Base-by-base conservation (phyloP, 23 tunicate genomes). In the Halocynthia roretzi region DNA sequence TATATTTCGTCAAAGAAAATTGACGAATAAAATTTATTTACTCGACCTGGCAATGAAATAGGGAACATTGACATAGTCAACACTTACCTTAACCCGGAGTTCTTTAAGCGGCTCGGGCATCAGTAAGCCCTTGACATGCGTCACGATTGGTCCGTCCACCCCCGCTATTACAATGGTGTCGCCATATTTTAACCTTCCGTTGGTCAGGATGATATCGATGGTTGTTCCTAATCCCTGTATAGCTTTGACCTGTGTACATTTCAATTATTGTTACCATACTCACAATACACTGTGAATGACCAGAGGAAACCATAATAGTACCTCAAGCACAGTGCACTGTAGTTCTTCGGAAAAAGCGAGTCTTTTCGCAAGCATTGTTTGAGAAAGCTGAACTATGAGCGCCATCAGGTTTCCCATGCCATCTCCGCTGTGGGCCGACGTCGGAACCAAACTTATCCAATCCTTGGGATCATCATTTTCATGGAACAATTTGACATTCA, bases 401-500 rank as follows among this genome's bases (percentile, higher is more conserved):
- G 98, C 98, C 77, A 93, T 93, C 62, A 93, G 77, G 68, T 93
- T 93, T 8, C 98, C 98, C 98, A 93, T 93, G 2, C 98, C 98
- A 67, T 93, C 98, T 7, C 98, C 98, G 53, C 71, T 56, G 52
- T 82, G 87, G 5, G 98, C 98, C 8, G 94, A 87, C 9, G 98
- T 93, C 6, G 98, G 98, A 14, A 93, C 89, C 93, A 93, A 83
- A 8, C 89, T 80, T 50, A 93, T 93, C 94, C 94, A 93, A 56
- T 77, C 77, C 15, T 83, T 65, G 8, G 94, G 89, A 75, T 93
- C 98, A 62, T 93, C 98, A 56, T 87, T 87, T 76, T 93, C 98
- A 62, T 87, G 75, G 57, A 82, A 87, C 54, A 93, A 54, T 63
- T 93, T 93, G 52, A 84, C 98, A 71, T 93, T 93, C 21, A 93